phyloP scores from a whole-genome alignment of 2,113 vertebrate species.

The Turdus rufiventris region DNA sequence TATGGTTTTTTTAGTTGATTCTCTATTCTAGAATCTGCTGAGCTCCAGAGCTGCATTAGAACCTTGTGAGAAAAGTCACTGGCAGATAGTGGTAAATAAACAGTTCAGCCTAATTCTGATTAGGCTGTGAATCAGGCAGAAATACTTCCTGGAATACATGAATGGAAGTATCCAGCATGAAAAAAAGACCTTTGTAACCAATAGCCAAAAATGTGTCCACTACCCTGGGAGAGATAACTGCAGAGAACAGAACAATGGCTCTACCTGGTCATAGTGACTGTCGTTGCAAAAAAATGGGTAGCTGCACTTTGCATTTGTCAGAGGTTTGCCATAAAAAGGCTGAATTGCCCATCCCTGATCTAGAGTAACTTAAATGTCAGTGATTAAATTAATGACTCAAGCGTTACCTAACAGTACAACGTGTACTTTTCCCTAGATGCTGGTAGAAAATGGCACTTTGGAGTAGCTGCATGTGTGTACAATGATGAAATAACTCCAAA shows the following conservation, averaged over 20 bases:
- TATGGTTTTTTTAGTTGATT: background rate
- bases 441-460: background rate
- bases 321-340: background rate
- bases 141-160: background rate
- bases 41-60: background rate
- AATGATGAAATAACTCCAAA: background rate
- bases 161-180: background rate
- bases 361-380: background rate
- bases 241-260: background rate
- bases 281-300: background rate
- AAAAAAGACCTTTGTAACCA: background rate
- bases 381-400: background rate
- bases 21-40: background rate
- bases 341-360: background rate
- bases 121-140: background rate
- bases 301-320: constrained; percentile 7
- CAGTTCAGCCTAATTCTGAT: background rate
- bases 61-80: background rate
- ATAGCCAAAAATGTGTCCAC: background rate
- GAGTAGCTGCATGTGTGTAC: background rate
- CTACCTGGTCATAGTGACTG: background rate
- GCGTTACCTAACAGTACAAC: background rate
- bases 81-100: background rate
- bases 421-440: background rate
- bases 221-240: background rate